Evolutionary conservation across 2,888 invertebrate species (phyloP).

Genomic region (Cataglyphis cursor): DNA sequence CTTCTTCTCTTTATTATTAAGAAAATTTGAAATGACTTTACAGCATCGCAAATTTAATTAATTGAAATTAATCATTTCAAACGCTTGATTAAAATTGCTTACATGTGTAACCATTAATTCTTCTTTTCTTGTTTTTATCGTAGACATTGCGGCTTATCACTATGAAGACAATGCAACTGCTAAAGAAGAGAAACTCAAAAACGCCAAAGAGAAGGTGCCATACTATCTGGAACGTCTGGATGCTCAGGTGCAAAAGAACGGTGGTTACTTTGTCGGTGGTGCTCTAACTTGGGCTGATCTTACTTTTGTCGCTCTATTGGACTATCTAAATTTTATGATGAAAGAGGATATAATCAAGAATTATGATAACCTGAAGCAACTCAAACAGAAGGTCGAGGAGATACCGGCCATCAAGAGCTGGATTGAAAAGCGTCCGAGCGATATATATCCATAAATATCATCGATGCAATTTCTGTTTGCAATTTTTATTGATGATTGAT

Average conservation of each 20-base stretch:
- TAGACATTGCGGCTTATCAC: constrained; percentile 85
- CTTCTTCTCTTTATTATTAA: background rate
- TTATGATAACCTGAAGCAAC: constrained; percentile 88
- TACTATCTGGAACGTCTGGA: constrained; percentile 89
- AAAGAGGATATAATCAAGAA: constrained; percentile 88
- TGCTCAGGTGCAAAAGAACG: constrained; percentile 88
- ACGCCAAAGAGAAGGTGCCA: constrained; percentile 88
- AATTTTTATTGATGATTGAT: background rate
- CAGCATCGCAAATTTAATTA: background rate
- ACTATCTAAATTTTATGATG: constrained; percentile 89
- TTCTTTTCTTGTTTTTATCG: constrained; percentile 11
- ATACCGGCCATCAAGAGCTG: constrained; percentile 90
- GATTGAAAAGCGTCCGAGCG: constrained; percentile 90
- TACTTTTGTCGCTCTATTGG: constrained; percentile 88
- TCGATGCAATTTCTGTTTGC: too few relatives aligned
- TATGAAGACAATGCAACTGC: constrained; percentile 88
- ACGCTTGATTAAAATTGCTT: background rate
- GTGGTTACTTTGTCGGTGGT: constrained; percentile 88
- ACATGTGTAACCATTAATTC: background rate
- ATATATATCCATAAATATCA: constrained; percentile 64
- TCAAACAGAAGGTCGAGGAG: constrained; percentile 88
- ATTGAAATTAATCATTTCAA: background rate
- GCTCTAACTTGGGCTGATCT: constrained; percentile 90
- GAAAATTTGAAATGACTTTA: background rate
- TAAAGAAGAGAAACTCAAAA: constrained; percentile 87